Percentiles rank a stretch among this genome's conserved stretches.
Conservation (phyloP, 1,140 invertebrate species). For the Tenebrio molitor region DNA sequence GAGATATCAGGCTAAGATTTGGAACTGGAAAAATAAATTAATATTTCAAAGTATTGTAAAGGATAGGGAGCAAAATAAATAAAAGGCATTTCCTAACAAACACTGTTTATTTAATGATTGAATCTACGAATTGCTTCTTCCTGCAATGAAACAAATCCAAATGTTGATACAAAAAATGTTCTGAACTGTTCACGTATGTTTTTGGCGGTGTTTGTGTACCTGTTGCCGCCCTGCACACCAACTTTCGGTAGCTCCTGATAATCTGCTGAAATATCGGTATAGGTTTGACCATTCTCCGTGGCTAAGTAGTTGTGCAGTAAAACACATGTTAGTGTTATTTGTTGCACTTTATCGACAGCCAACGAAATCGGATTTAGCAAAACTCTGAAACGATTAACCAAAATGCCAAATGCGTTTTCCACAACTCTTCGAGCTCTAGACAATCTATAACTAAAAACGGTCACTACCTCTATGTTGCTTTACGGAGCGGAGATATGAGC, state of each 20-base stretch:
- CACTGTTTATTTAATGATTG: slow-evolving; percentile 5
- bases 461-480: too few relatives aligned
- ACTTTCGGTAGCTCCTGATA: slow-evolving; percentile 13
- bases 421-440: too few relatives aligned
- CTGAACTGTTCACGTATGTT: slow-evolving; percentile 8
- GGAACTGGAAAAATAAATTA: not conserved
- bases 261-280: slow-evolving; percentile 1
- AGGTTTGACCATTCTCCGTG: not conserved
- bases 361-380: too few relatives aligned
- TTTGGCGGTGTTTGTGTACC: slow-evolving; percentile 12
- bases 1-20: not conserved
- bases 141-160: slow-evolving; percentile 19
- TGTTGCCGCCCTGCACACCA: not conserved
- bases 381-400: too few relatives aligned
- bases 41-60: not conserved
- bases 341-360: too few relatives aligned
- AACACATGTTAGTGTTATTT: too few relatives aligned
- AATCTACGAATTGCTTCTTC: too few relatives aligned
- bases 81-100: not conserved
- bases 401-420: too few relatives aligned
- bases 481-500: too few relatives aligned
- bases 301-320: not conserved
- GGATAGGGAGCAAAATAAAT: too few relatives aligned
- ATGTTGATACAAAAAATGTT: not conserved
- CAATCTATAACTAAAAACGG: too few relatives aligned